Evolutionary conservation across 2,888 invertebrate genomes (phyloP), one percentile per base, ranked within the genome.

Genomic region (Nysson spinosus): DNA sequence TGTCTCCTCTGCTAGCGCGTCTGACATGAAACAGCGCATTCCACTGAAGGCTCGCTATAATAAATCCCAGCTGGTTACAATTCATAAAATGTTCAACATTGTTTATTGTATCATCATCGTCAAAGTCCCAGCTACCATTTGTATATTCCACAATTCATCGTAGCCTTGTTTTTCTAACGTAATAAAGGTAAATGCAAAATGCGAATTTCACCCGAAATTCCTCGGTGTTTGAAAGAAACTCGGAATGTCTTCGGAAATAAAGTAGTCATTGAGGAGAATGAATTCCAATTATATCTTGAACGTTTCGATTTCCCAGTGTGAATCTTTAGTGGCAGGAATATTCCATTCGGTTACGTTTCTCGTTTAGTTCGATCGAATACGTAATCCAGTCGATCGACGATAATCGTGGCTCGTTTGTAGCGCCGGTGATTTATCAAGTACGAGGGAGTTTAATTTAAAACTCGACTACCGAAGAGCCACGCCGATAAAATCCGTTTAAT

Each of bases 401-500:
- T 72, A 64, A 68, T 72, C 68, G 54, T 30, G 34, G 44, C 44
- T 54, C 60, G 55, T 58, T 55, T 50, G 60, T 46, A 42, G 39
- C 40, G 11, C n/a, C 40, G 35, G 35, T 28, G 47, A 32, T 35
- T 35, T 32, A 49, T 16, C 7, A 35, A 6, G n/a, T 24, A 47
- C 40, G 37, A 46, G 43, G 7, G 52, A 62, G 51, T 64, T 72
- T 58, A 65, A 72, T 58, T 72, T 65, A 69, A 72, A 68, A 65
- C 44, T 46, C 46, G 42, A 35, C 32, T 32, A 32, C 2, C 51
- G 49, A 12, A 44, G 30, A 7, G 40, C 19, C 9, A 16, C 20
- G 28, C 26, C 46, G 57, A 50, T 47, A 54, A 72, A 71, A 71
- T 58, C 51, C 56, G 50, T 54, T 68, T 68, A 72, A 71, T 63